phyloP scores from a whole-genome alignment of 2,113 vertebrate genomes.

The Megalops atlanticus region DNA sequence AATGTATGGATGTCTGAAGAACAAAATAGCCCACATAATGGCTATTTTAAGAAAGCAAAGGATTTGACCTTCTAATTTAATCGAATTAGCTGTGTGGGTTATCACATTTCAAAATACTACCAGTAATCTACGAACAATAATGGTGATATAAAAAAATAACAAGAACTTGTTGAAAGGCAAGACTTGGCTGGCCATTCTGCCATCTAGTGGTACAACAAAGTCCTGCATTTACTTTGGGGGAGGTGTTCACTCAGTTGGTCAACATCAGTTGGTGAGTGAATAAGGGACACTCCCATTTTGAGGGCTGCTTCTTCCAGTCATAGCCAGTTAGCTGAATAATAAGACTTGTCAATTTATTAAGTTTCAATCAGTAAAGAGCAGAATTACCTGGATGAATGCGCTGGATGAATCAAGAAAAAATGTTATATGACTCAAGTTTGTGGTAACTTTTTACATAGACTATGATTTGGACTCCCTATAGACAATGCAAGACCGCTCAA shows the following conservation, averaged over 20 bases:
- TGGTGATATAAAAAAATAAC: too few species aligned
- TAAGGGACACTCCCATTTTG: not conserved
- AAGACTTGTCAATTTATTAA: too few species aligned
- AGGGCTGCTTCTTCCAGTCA: not conserved
- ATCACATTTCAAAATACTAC: too few species aligned
- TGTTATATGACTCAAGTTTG: too few species aligned
- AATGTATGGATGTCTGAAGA: not conserved
- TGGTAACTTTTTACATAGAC: not conserved
- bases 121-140: too few species aligned
- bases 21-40: too few species aligned
- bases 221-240: not conserved
- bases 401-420: not conserved
- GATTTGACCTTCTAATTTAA: too few species aligned
- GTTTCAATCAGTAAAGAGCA: not conserved
- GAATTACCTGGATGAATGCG: not conserved
- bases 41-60: too few species aligned
- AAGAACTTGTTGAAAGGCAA: too few species aligned
- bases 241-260: not conserved
- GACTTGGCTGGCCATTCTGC: not conserved
- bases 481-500: not conserved
- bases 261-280: not conserved
- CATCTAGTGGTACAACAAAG: slow-evolving; percentile 1
- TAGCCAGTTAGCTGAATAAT: not conserved
- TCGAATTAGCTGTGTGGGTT: too few species aligned
- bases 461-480: not conserved